Conservation (phyloP, 2,888 invertebrate genomes). For the Eutolmus rufibarbis region DNA sequence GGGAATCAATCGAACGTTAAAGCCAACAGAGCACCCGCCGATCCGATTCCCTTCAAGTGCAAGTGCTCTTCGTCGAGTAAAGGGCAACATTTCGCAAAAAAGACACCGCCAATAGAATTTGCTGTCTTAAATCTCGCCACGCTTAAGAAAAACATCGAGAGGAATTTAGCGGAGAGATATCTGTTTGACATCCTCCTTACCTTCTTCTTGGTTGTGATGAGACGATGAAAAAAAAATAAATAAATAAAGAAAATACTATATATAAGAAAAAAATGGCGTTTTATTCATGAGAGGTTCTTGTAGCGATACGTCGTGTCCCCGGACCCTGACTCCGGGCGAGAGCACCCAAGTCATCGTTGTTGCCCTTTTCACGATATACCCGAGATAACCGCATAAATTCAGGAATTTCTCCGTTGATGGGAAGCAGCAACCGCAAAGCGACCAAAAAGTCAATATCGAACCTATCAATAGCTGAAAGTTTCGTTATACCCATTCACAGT, state of each 20-base stretch:
- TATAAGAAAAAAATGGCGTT: slow-evolving; percentile 14
- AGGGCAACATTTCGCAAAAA: not conserved
- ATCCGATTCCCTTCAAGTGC: not conserved
- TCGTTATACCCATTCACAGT: slow-evolving; percentile 36
- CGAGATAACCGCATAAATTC: slow-evolving; percentile 39
- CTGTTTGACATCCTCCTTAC: slow-evolving; percentile 36
- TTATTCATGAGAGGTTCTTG: slow-evolving; percentile 31
- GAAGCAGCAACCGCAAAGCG: slow-evolving; percentile 32
- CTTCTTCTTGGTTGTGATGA: not conserved
- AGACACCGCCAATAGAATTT: not conserved
- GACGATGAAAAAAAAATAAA: not conserved
- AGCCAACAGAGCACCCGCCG: not conserved
- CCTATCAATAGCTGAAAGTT: slow-evolving; percentile 42
- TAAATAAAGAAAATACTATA: too few species aligned
- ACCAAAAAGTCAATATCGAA: slow-evolving; percentile 42
- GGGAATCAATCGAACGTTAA: not conserved
- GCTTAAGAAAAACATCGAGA: slow-evolving; percentile 16
- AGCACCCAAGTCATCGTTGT: slow-evolving; percentile 26
- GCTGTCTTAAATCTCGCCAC: slow-evolving; percentile 10
- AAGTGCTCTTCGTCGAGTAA: not conserved
- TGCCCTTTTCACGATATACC: slow-evolving; percentile 26
- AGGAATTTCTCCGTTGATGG: slow-evolving; percentile 27
- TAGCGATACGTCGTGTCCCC: slow-evolving; percentile 6
- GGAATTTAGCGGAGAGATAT: slow-evolving; percentile 26
- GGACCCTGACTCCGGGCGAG: not conserved